Evolutionary conservation across 2,113 vertebrate genomes (phyloP).

Genomic region (Halichoeres trimaculatus): DNA sequence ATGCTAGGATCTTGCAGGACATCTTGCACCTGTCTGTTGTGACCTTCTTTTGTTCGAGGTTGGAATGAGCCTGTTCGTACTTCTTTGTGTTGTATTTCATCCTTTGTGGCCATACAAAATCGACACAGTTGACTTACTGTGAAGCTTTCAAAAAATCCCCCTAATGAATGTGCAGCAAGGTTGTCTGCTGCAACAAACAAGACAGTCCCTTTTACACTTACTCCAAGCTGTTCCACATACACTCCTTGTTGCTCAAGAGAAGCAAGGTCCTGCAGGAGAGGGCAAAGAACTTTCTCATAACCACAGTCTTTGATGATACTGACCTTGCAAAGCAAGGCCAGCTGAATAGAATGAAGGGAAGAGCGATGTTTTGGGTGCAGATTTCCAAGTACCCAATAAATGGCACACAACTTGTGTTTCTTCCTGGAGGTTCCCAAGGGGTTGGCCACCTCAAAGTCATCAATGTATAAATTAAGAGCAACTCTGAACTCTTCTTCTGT

Average conservation of each 20-base stretch:
- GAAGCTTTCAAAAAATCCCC: constrained; percentile 29
- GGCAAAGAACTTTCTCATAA: constrained; percentile 20
- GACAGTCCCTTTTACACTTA: constrained; percentile 5
- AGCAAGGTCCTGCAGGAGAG: constrained; percentile 18
- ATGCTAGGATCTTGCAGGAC: background rate
- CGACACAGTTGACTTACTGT: background rate
- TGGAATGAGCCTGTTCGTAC: constrained; percentile 2
- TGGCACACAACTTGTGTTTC: constrained; percentile 5
- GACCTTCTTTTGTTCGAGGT: constrained; percentile 33
- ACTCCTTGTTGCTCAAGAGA: constrained; percentile 20
- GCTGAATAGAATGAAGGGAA: constrained; percentile 28
- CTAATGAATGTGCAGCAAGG: constrained; percentile 16
- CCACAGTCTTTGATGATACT: constrained; percentile 1
- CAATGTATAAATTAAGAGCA: constrained; percentile 8
- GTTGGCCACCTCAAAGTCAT: constrained; percentile 21
- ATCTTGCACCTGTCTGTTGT: constrained; percentile 36
- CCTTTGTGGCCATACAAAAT: constrained; percentile 12
- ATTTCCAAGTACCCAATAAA: constrained; percentile 32
- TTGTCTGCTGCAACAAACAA: background rate
- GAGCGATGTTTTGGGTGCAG: constrained; percentile 8
- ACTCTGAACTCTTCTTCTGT: background rate
- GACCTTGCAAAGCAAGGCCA: constrained; percentile 26
- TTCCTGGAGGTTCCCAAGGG: constrained; percentile 24
- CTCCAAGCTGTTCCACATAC: constrained; percentile 10
- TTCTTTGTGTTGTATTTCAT: constrained; percentile 30